Percentiles rank a stretch among this genome's conserved stretches.
These are phyloP conservation scores for Macrostomum cliftonense DNA, from an alignment of 2,888 invertebrate species.

Conservation along the genomic window DNA sequence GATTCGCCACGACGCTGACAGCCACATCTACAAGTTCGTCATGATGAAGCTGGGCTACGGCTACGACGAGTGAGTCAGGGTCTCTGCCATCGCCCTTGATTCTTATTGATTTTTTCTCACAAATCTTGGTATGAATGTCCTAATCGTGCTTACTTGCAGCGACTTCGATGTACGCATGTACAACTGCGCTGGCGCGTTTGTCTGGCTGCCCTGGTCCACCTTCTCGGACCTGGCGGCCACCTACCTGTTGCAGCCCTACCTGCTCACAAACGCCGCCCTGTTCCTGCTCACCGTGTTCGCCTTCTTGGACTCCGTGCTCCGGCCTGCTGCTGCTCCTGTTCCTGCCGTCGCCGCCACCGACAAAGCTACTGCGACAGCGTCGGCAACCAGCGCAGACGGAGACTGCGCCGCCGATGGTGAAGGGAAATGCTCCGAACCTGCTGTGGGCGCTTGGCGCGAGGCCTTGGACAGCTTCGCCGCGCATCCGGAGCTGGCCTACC, in stretches of 20 bases:
- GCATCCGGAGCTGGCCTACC: slow-evolving; percentile 27
- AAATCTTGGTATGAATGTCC: too few species aligned
- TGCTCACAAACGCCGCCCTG: slow-evolving; percentile 18
- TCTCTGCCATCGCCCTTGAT: too few species aligned
- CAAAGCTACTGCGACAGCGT: too few species aligned
- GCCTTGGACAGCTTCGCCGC: too few species aligned
- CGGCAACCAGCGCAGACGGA: too few species aligned
- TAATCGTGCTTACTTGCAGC: slow-evolving; percentile 16
- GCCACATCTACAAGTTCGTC: slow-evolving; percentile 39
- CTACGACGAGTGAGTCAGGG: slow-evolving; percentile 23
- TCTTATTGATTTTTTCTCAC: too few species aligned
- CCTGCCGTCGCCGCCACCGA: too few species aligned
- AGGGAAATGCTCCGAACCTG: too few species aligned
- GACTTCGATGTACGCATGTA: slow-evolving; percentile 40
- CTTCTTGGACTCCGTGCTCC: slow-evolving; percentile 12
- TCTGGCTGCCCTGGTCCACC: slow-evolving; percentile 28
- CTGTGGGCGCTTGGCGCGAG: too few species aligned
- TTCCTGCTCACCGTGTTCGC: slow-evolving; percentile 9
- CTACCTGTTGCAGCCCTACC: slow-evolving; percentile 32
- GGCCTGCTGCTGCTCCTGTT: too few species aligned
- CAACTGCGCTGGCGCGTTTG: slow-evolving; percentile 38
- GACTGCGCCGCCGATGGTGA: too few species aligned
- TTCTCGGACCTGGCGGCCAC: slow-evolving; percentile 25
- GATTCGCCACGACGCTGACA: slow-evolving; percentile 32
- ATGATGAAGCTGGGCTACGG: slow-evolving; percentile 29